A percentile compares a stretch with the other conserved stretches of the same genome.
Evolutionary conservation across 2,888 invertebrate species (phyloP).

Genomic region (Rhimphoctona megacephalus): DNA sequence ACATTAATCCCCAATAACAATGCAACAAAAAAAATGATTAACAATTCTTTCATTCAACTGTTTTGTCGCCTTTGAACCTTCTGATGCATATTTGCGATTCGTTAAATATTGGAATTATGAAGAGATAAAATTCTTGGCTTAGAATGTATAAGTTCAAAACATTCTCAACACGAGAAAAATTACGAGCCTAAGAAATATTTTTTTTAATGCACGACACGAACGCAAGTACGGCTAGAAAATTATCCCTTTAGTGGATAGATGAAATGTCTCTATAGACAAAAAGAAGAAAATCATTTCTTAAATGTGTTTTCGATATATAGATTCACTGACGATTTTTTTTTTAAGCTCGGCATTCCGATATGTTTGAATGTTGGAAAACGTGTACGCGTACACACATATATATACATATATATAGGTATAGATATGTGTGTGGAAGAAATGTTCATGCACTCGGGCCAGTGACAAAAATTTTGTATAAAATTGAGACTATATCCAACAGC

Average conservation of each 20-base stretch:
- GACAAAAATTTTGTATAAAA: slow-evolving; percentile 8
- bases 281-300: neutral
- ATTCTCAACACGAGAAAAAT: neutral
- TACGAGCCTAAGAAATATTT: neutral
- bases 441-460: neutral
- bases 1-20: no score
- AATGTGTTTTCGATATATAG: neutral
- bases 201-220: neutral
- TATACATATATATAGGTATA: neutral
- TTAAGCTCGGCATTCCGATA: slow-evolving; percentile 24
- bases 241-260: neutral
- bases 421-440: neutral
- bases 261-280: neutral
- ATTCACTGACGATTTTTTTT: neutral
- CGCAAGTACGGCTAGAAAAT: slow-evolving; percentile 36
- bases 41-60: neutral
- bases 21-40: no score
- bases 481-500: neutral
- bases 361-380: slow-evolving; percentile 23
- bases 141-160: neutral
- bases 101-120: neutral
- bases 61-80: neutral
- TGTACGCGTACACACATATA: neutral
- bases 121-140: neutral
- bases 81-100: neutral